Evolutionary conservation across 1,140 invertebrate genomes (phyloP), one percentile per base, ranked within the genome.

Genomic region (Lordiphosa stackelbergi): DNA sequence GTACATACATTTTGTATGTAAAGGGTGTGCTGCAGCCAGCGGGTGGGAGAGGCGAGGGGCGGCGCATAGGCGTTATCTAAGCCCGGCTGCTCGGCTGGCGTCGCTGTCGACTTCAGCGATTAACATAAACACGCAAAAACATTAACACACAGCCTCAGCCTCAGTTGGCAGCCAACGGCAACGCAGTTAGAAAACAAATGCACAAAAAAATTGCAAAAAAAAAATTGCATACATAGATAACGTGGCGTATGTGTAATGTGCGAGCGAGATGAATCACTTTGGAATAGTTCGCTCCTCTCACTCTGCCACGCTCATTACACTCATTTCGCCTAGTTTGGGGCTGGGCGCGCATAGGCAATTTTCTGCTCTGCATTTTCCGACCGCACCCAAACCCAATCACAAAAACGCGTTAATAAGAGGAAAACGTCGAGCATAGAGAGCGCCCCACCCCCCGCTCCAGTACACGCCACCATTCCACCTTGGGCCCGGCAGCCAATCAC

Each of bases 111-210:
- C 51, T 42, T 36, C 9, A 24, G 63, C 75, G 83, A 85, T 85
- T 85, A 85, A 85, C 81, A 85, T 85, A 85, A 85, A 85, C 83
- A 85, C 81, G 83, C 83, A 84, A 85, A 85, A 83, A 85, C 81
- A 85, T 85, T 83, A 85, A 85, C 73, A 85, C 69, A 54, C 73
- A 55, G 58, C 53, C 59, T 56, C 66, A 58, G 55, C 68, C 62
- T 78, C 62, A 31, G 7, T 8, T 31, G 28, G 28, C 28, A 73
- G 70, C 74, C 75, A 70, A 68, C 75, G 69, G 64, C 78, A 70
- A 71, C 57, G 75, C 75, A 83, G 72, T 75, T 81, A 83, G 58
- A 75, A 74, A 84, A 74, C 16, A 54, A 49, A 46, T 46, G 43
- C 10, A 12, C 57, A 24, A 57, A 42, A 42, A 38, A 54, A 49